Evolutionary conservation across 2,888 invertebrate species (phyloP).

Genomic region (Lymantria monacha): DNA sequence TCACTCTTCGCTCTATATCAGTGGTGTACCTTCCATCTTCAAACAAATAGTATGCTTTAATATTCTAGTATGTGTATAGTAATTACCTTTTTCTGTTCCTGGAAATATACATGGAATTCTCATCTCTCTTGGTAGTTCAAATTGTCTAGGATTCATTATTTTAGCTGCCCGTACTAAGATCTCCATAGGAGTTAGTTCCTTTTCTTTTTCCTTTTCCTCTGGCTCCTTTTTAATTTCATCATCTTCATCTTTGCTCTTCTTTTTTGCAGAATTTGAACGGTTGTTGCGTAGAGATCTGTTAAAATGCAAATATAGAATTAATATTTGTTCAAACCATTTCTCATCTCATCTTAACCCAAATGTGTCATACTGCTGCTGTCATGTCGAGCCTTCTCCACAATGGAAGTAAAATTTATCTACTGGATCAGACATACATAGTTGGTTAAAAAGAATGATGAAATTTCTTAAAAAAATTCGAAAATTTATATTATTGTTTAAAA

Average conservation of each 20-base stretch:
- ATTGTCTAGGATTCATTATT: conserved; percentile 94
- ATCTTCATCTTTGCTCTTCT: conserved; percentile 56
- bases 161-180: conserved; percentile 91
- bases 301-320: neutral
- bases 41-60: too few relatives aligned
- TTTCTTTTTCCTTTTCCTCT: conserved; percentile 38
- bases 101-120: conserved; percentile 89
- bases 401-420: too few relatives aligned
- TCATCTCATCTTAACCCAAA: neutral
- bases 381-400: too few relatives aligned
- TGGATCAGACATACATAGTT: too few relatives aligned
- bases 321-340: too few relatives aligned
- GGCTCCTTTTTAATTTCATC: conserved; percentile 38
- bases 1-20: too few relatives aligned
- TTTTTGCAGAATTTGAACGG: conserved; percentile 54
- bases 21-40: too few relatives aligned
- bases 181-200: conserved; percentile 85
- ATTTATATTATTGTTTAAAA: too few relatives aligned
- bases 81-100: conserved; percentile 85
- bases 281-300: conserved; percentile 53
- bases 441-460: too few relatives aligned
- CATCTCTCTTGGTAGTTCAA: conserved; percentile 92
- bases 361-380: too few relatives aligned
- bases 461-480: too few relatives aligned
- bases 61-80: neutral